Evolutionary conservation across 2,888 invertebrate species (phyloP), one percentile per base, ranked within the genome.

Genomic region (Zygaena filipendulae): DNA sequence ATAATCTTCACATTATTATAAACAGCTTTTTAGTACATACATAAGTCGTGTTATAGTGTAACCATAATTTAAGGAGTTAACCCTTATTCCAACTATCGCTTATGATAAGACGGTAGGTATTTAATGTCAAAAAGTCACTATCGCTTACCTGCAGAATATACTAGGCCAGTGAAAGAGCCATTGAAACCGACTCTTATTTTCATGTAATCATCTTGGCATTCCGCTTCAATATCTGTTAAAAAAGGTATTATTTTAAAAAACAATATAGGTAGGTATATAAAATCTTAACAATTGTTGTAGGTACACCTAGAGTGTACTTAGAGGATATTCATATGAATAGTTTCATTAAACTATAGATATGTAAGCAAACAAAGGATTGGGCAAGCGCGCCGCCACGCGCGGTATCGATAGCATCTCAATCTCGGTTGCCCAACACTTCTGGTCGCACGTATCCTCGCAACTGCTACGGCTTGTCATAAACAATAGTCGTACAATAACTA

Each of bases 181-280:
- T 95, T 95, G 68, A 95, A 95, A 2, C 92, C 92, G 23, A 95
- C 89, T 38, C 93, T 82, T 35, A 95, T 95, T 69, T 95, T 95
- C 95, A 95, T 95, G 62, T 92, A 94, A 66, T 95, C 95, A 57
- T 95, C 95, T 66, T 95, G 95, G 50, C 95, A 95, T 64, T 95
- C 95, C 0, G 95, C 95, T 71, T 95, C 94, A 49, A 95, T 94
- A 77, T 95, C 95, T 95, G 81, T 22, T 74, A 75, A 42, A 47
- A 42, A 43, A 40, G n/a, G n/a, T n/a, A n/a, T n/a, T n/a, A n/a
- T n/a, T n/a, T n/a, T n/a, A n/a, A n/a, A n/a, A n/a, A n/a, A n/a
- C n/a, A n/a, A n/a, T n/a, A n/a, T n/a, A n/a, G n/a, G n/a, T n/a
- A n/a, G n/a, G n/a, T n/a, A n/a, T n/a, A n/a, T n/a, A n/a, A n/a